Percentiles rank a stretch among this genome's conserved stretches.
Conservation (phyloP, 2,888 invertebrate species). For the Atherix ibis region DNA sequence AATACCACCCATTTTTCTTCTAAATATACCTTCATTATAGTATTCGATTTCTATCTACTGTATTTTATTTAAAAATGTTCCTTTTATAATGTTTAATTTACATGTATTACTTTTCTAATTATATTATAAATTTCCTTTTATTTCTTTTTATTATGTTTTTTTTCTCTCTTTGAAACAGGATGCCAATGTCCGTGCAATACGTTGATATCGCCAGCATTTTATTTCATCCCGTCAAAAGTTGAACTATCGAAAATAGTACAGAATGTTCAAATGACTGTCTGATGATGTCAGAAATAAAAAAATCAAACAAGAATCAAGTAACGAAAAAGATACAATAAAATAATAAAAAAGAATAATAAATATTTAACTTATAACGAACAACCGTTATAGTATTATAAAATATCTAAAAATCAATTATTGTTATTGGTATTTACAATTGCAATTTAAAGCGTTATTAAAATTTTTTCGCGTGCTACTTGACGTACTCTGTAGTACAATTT, state of each 20-base stretch:
- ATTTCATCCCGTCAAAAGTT: slow-evolving; percentile 78
- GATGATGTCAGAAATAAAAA: too few relatives aligned
- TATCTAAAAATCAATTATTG: too few relatives aligned
- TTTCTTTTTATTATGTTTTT: not conserved
- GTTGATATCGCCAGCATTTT: slow-evolving; percentile 81
- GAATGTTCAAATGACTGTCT: slow-evolving; percentile 70
- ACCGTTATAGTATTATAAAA: too few relatives aligned
- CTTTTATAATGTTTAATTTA: not conserved
- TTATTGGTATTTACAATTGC: too few relatives aligned
- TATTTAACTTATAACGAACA: too few relatives aligned
- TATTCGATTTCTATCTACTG: not conserved
- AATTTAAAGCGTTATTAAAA: too few relatives aligned
- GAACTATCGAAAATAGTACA: slow-evolving; percentile 80
- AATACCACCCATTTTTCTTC: not conserved
- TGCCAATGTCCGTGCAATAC: slow-evolving; percentile 83
- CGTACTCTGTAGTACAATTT: too few relatives aligned
- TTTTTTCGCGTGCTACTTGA: too few relatives aligned
- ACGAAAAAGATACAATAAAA: too few relatives aligned
- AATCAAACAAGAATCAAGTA: too few relatives aligned
- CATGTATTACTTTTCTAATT: not conserved
- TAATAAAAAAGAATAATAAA: too few relatives aligned
- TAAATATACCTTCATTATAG: not conserved
- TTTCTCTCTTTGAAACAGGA: slow-evolving; percentile 37
- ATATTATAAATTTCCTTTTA: not conserved
- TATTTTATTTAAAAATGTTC: not conserved